Conservation (phyloP, 1,140 invertebrate genomes). For the Dermatophagoides farinae region DNA sequence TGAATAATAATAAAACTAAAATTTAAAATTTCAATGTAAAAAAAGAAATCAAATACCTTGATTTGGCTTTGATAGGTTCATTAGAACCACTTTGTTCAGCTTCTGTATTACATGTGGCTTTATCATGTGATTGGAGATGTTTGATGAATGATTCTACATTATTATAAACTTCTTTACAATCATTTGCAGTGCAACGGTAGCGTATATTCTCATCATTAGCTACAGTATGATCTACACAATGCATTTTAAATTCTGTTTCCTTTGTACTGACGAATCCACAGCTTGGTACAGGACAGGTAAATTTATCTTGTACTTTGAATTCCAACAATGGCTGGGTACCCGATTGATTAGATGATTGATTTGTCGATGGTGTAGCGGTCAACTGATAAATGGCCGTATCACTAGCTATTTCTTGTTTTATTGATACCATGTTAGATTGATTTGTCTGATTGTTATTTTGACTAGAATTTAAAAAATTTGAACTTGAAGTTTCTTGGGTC, state of each 20-base stretch:
- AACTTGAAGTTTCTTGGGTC: no score
- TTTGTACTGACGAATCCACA: neutral
- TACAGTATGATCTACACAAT: neutral
- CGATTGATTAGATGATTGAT: neutral
- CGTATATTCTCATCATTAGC: neutral
- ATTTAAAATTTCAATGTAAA: neutral
- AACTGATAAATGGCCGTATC: no score
- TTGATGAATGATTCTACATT: neutral
- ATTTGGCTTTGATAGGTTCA: constrained; percentile 25
- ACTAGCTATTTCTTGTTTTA: no score
- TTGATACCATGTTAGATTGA: no score
- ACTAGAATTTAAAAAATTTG: no score
- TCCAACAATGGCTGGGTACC: neutral
- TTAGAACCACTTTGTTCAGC: constrained; percentile 20
- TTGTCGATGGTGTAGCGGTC: neutral
- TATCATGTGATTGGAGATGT: neutral
- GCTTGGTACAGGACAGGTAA: neutral
- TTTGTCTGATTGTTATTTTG: no score
- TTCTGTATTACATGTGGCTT: neutral
- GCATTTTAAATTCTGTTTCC: neutral
- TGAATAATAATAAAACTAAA: neutral
- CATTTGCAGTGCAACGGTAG: neutral
- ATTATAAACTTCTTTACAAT: neutral
- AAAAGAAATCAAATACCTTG: constrained; percentile 23
- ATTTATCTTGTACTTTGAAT: neutral